Base-by-base conservation (phyloP, 2,888 invertebrate species). In the Norana najaformis region DNA sequence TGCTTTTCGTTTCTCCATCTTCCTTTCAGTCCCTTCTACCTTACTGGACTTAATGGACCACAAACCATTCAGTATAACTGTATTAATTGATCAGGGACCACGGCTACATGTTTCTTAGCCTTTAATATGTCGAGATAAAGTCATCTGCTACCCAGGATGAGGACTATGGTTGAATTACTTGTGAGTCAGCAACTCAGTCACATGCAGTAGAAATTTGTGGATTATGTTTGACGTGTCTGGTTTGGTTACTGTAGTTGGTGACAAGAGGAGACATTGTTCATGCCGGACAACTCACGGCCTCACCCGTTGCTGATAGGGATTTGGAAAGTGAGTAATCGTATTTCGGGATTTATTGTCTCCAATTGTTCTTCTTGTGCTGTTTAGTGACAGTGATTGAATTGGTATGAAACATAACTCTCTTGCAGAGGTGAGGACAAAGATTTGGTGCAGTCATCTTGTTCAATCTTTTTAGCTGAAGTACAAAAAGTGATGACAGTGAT, bases 211-310 rank as follows among this genome's bases (percentile, higher is more conserved):
- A 69, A 69, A 69, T 11, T 69, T 69, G 30, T 69, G 69, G n/a
- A 69, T 69, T 8, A 69, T n/a, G 47, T 47, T 47, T 47, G 47
- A 69, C 16, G 13, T 69, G 69, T 8, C 11, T n/a, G 47, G 47
- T 47, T 47, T 11, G 30, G 30, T 69, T 69, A 23, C 35, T 85
- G 85, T 36, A 85, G 85, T 23, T 85, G 85, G 16, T 85, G 18
- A 37, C 85, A 85, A 36, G 85, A 85, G 85, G 85, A 85, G 85
- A 85, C 36, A 85, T 85, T 85, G 85, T 85, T 36, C 85, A 85
- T 16, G 4, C 85, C 11, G 85, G 85, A 85, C 85, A 37, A 36
- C 85, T 36, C 18, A 36, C 85, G 14, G 18, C 23, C 85, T 85
- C 85, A 85, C 36, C 85, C 35, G 83, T 35, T 35, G 0, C 35